These are phyloP conservation scores for Linnaemya tessellans DNA, from an alignment of 2,888 invertebrate species.

Conservation along the genomic window DNA sequence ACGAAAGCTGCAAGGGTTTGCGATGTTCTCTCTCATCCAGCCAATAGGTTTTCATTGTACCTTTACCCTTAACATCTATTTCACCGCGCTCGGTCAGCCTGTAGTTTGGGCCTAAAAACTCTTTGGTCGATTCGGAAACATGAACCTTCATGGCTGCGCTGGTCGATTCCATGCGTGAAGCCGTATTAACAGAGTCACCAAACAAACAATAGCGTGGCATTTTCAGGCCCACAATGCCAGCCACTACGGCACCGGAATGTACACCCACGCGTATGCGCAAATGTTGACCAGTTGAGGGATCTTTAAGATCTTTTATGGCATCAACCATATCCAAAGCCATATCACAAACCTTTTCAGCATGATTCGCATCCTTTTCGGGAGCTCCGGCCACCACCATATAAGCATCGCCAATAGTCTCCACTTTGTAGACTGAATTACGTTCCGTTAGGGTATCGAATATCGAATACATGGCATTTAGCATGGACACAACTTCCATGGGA, in stretches of 20 bases:
- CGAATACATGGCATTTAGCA: constrained; percentile 99
- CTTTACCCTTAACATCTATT: constrained; percentile 95
- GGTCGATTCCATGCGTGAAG: constrained; percentile 96
- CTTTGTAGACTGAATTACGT: constrained; percentile 97
- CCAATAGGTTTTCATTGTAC: constrained; percentile 96
- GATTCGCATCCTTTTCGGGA: constrained; percentile 94
- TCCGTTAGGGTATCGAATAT: constrained; percentile 97
- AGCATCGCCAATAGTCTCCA: constrained; percentile 98
- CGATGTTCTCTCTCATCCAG: constrained; percentile 89
- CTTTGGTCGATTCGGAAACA: constrained; percentile 94
- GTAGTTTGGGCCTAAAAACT: constrained; percentile 89
- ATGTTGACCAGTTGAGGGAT: constrained; percentile 95
- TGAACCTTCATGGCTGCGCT: constrained; percentile 97
- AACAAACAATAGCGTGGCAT: constrained; percentile 90
- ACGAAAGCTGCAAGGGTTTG: constrained; percentile 83
- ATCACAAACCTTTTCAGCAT: constrained; percentile 95
- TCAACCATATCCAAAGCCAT: constrained; percentile 99
- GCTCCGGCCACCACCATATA: constrained; percentile 99
- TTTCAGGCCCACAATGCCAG: constrained; percentile 96
- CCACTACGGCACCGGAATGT: constrained; percentile 95
- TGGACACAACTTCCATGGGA: constrained; percentile 98
- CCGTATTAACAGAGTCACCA: constrained; percentile 95
- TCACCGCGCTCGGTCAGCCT: constrained; percentile 91
- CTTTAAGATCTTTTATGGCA: constrained; percentile 94
- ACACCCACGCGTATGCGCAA: constrained; percentile 93